Evolutionary conservation across 92 coral and sea anemone species (phyloP).

Genomic region (Desmophyllum pertusum): DNA sequence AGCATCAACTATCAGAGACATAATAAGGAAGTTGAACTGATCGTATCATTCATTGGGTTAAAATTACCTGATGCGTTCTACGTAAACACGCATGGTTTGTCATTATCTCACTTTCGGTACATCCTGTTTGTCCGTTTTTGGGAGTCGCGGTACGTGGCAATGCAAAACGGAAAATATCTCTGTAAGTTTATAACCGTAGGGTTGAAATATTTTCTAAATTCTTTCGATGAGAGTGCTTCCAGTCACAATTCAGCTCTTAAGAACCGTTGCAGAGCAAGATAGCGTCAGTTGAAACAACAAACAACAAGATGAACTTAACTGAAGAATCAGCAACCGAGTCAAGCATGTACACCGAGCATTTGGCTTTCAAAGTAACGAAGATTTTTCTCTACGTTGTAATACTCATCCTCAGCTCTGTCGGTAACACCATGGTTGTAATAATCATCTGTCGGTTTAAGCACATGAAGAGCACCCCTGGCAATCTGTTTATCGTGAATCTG

Average conservation of each 20-base stretch:
- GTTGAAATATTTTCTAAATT: neutral
- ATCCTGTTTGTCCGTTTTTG: neutral
- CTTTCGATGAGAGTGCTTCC: neutral
- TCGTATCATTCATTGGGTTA: neutral
- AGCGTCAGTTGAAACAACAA: neutral
- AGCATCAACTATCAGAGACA: neutral
- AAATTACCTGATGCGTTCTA: neutral
- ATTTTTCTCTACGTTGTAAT: slow-evolving; percentile 39
- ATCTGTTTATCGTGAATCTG: slow-evolving; percentile 64
- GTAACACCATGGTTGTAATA: slow-evolving; percentile 56
- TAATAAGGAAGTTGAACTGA: no score
- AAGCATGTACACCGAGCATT: neutral
- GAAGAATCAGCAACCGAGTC: neutral
- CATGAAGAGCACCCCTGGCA: slow-evolving; percentile 47
- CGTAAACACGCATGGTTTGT: neutral
- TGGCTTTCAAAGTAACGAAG: slow-evolving; percentile 33
- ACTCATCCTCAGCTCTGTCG: slow-evolving; percentile 49
- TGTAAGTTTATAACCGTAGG: neutral
- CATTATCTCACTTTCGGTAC: neutral
- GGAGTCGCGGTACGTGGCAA: neutral
- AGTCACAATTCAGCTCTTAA: neutral
- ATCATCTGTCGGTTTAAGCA: slow-evolving; percentile 38
- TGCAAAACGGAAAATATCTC: neutral
- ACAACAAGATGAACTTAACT: slow-evolving; percentile 3
- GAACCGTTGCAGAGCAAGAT: neutral